phyloP scores from a whole-genome alignment of 2,888 invertebrate species.

The Icerya purchasi region DNA sequence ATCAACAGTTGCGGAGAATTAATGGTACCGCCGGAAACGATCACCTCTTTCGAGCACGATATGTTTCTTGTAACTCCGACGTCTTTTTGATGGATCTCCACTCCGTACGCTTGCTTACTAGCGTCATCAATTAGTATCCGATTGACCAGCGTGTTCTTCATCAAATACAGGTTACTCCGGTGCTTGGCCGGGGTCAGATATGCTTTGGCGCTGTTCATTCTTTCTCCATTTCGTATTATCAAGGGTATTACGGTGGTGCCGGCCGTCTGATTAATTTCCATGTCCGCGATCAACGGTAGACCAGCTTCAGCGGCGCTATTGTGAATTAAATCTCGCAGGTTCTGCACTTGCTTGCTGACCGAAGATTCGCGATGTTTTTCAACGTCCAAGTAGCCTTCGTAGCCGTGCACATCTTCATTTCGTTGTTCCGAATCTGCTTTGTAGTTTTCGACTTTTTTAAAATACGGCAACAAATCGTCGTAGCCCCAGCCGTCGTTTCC shows the following conservation, averaged over 20 bases:
- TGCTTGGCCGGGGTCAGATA: background rate
- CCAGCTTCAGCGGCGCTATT: constrained; percentile 1
- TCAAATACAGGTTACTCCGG: background rate
- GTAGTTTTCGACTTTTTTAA: constrained; percentile 12
- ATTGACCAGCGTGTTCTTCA: background rate
- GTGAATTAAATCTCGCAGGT: background rate
- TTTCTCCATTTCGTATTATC: background rate
- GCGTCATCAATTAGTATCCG: background rate
- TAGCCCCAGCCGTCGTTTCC: constrained; percentile 14
- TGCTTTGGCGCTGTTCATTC: background rate
- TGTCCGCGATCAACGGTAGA: background rate
- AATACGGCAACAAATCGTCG: constrained; percentile 12
- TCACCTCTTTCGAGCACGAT: background rate
- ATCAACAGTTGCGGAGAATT: background rate
- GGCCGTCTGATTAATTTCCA: background rate
- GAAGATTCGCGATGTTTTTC: background rate
- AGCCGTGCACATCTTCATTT: constrained; percentile 1
- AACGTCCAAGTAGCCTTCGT: constrained; percentile 6
- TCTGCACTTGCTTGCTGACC: background rate
- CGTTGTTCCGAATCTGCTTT: constrained; percentile 16
- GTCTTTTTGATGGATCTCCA: background rate
- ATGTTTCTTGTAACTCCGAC: background rate
- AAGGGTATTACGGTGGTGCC: background rate
- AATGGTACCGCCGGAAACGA: background rate
- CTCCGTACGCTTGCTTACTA: background rate